phyloP scores from a whole-genome alignment of 1,140 invertebrate species.

The Capitella teleta region DNA sequence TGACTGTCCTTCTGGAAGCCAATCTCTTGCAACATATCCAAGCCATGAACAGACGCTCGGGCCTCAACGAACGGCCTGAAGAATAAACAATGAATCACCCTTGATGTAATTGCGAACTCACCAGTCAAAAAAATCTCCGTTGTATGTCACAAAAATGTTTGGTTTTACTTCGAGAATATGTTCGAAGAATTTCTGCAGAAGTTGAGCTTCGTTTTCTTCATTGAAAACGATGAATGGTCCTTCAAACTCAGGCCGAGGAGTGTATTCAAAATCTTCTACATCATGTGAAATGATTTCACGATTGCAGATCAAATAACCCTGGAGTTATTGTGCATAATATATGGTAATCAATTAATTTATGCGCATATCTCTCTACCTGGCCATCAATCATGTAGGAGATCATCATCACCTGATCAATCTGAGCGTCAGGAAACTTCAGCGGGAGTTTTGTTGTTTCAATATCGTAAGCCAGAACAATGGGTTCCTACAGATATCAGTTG shows the following conservation, averaged over 20 bases:
- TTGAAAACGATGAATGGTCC: constrained; percentile 57
- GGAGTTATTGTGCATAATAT: too few species aligned
- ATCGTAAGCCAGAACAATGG: constrained; percentile 91
- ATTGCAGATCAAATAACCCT: constrained; percentile 86
- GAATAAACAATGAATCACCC: constrained; percentile 1
- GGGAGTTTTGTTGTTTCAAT: constrained; percentile 98
- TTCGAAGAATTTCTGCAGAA: constrained; percentile 80
- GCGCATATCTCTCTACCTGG: too few species aligned
- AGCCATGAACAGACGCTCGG: constrained; percentile 69
- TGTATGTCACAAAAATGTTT: constrained; percentile 96
- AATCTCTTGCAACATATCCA: constrained; percentile 78
- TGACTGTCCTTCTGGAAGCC: constrained; percentile 74
- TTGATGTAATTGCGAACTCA: constrained; percentile 17
- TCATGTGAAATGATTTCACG: constrained; percentile 89
- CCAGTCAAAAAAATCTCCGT: constrained; percentile 99
- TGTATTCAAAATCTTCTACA: constrained; percentile 97
- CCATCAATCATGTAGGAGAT: constrained; percentile 99
- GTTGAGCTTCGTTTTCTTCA: too few species aligned
- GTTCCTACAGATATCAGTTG: constrained; percentile 60
- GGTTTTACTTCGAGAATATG: constrained; percentile 91
- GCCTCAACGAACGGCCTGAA: constrained; percentile 86
- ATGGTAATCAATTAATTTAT: too few species aligned
- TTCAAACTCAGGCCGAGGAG: constrained; percentile 94
- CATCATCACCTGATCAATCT: constrained; percentile 97
- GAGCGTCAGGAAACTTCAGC: constrained; percentile 90